Evolutionary conservation across 2,888 invertebrate genomes (phyloP), one percentile per base, ranked within the genome.

Genomic region (Melieria omissa): DNA sequence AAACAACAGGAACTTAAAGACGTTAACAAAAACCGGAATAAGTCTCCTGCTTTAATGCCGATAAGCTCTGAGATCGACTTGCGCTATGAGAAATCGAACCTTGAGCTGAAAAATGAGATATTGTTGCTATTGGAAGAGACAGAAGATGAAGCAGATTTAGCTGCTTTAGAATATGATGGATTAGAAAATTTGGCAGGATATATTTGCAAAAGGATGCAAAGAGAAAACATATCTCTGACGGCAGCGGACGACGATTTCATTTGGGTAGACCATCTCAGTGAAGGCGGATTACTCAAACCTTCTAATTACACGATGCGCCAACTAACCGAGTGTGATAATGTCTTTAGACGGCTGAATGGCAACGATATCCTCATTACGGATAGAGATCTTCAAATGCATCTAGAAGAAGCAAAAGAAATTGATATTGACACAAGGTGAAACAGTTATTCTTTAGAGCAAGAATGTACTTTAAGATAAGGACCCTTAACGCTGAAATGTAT

Each of bases 141-240:
- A 6, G 52, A 63, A 9, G 71, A 71, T 12, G 67, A 72, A 4
- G 49, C 49, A 10, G 68, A 71, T 16, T 16, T 75, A 5, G 63
- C 66, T 8, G 6, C 41, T 12, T 54, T 72, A 46, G 70, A 64
- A 8, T 62, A 69, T 47, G 71, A 73, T 47, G 65, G 71, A 0
- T 44, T 74, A n/a, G 73, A 72, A 72, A 74, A 73, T 69, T 47
- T 73, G 47, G 70, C 70, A 44, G 72, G 70, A 0, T 75, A 72
- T 44, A 72, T 73, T 58, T 70, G 73, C 60, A 65, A 73, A 52
- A 70, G 63, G 14, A 55, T 73, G 8, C 42, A 41, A 14, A 9
- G 12, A 9, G 49, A 49, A 10, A 49, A 49, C 49, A 49, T 12
- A 12, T 60, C 16, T 12, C 16, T 57, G 9, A 57, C 9, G 16